Percentiles rank a stretch among this genome's conserved stretches.
Conservation (phyloP, 2,797 vertebrate species). For the Alosa sapidissima region DNA sequence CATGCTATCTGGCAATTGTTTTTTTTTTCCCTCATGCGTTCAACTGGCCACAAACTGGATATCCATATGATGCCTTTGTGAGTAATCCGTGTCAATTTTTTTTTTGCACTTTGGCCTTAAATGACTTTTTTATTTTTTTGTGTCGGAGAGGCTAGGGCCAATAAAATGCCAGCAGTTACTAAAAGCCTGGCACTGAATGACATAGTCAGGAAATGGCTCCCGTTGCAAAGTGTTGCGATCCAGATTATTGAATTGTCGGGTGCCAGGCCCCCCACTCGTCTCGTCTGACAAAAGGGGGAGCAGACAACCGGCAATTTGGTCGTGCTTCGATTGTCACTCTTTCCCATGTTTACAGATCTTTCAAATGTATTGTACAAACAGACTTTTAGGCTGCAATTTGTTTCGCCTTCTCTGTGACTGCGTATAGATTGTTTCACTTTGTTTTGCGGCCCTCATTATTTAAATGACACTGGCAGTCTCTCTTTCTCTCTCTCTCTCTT, state of each 20-base stretch:
- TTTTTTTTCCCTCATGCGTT: not conserved
- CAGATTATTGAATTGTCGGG: conserved; percentile 52
- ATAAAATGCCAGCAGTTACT: conserved; percentile 46
- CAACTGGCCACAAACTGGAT: not conserved
- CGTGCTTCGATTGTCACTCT: conserved; percentile 42
- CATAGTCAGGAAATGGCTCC: conserved; percentile 43
- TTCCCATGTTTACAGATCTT: conserved; percentile 41
- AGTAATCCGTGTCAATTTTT: not conserved
- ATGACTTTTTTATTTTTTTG: not conserved
- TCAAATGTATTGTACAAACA: conserved; percentile 43
- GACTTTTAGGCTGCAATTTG: conserved; percentile 27
- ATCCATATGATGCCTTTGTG: not conserved
- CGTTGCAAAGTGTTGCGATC: conserved; percentile 51
- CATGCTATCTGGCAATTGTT: not conserved
- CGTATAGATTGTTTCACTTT: not conserved
- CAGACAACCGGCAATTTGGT: conserved; percentile 60
- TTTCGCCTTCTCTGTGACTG: not conserved
- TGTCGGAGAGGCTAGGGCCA: not conserved
- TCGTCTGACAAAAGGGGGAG: conserved; percentile 53
- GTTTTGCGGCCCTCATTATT: conserved; percentile 5
- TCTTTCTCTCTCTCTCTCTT: not conserved
- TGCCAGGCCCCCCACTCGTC: conserved; percentile 40
- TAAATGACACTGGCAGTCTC: not conserved
- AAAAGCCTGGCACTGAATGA: conserved; percentile 47
- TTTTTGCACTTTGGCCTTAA: not conserved